phyloP scores from a whole-genome alignment of 2,113 vertebrate genomes.

The Cynocephalus volans region DNA sequence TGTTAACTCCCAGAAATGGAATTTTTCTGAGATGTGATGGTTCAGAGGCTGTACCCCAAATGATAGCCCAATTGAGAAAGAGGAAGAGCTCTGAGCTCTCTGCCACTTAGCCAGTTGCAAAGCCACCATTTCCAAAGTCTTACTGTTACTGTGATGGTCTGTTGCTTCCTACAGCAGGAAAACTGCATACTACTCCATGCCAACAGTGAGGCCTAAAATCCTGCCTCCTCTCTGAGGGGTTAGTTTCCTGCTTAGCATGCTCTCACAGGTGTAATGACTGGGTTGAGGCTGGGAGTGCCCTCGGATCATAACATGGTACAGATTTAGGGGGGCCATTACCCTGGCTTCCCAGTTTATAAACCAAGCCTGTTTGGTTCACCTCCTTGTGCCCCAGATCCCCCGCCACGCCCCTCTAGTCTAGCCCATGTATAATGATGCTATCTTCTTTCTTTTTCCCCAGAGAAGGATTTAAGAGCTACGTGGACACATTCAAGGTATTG shows the following conservation, averaged over 20 bases:
- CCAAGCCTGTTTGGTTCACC: neutral
- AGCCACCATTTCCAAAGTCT: slow-evolving; percentile 37
- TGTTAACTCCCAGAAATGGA: neutral
- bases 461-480: slow-evolving; percentile 26
- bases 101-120: slow-evolving; percentile 40
- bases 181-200: neutral
- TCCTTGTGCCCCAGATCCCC: neutral
- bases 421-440: slow-evolving; percentile 10
- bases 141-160: fast-evolving
- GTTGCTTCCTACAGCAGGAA: slow-evolving; percentile 38
- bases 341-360: neutral
- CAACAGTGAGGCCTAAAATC: neutral
- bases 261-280: neutral
- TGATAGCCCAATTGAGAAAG: neutral
- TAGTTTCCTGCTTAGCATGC: neutral
- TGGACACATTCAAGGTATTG: slow-evolving; percentile 62
- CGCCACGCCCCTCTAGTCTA: neutral
- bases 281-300: neutral
- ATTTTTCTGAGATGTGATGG: slow-evolving; percentile 52
- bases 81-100: neutral
- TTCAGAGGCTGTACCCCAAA: slow-evolving; percentile 48
- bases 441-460: slow-evolving; percentile 52
- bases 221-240: neutral
- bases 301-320: neutral
- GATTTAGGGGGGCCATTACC: neutral